Evolutionary conservation across 2,113 vertebrate species (phyloP).

Genomic region (Stigmatopora argus): DNA sequence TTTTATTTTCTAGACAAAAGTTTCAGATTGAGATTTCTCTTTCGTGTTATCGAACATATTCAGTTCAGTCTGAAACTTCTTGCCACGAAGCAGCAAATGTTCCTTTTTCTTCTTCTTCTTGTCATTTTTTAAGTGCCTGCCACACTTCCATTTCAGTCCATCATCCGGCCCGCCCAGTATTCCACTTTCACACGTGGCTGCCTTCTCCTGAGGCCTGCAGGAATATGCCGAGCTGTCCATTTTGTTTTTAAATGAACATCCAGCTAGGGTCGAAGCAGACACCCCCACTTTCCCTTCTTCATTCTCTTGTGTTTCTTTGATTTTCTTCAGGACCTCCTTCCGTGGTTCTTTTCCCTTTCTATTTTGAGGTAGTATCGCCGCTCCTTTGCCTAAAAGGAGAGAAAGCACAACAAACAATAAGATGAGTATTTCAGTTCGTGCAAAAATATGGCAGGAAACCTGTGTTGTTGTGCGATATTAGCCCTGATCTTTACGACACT

Average conservation of each 20-base stretch:
- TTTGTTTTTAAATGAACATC: constrained; percentile 18
- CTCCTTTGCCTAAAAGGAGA: constrained; percentile 46
- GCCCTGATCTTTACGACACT: not conserved
- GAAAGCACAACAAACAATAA: constrained; percentile 16
- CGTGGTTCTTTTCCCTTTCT: constrained; percentile 58
- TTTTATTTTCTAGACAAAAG: constrained; percentile 31
- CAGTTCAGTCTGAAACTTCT: constrained; percentile 44
- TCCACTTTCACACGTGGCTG: constrained; percentile 49
- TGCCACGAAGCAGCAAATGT: constrained; percentile 55
- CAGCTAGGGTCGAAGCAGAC: constrained; percentile 20
- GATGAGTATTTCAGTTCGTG: not conserved
- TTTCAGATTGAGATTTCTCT: constrained; percentile 42
- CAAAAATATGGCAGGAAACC: not conserved
- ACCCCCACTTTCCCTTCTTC: constrained; percentile 45
- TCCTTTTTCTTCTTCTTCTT: constrained; percentile 21
- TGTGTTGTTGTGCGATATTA: not conserved
- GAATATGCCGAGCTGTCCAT: constrained; percentile 30
- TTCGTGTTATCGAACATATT: constrained; percentile 25
- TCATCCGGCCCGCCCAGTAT: constrained; percentile 28
- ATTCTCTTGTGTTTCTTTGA: constrained; percentile 33
- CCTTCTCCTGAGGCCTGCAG: constrained; percentile 34
- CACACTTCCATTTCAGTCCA: constrained; percentile 40
- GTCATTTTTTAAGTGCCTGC: constrained; percentile 13
- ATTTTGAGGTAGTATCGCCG: constrained; percentile 77
- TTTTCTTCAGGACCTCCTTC: constrained; percentile 44